These are phyloP conservation scores for Sarcophaga variegata DNA, from an alignment of 2,888 invertebrate genomes.

Conservation along the genomic window DNA sequence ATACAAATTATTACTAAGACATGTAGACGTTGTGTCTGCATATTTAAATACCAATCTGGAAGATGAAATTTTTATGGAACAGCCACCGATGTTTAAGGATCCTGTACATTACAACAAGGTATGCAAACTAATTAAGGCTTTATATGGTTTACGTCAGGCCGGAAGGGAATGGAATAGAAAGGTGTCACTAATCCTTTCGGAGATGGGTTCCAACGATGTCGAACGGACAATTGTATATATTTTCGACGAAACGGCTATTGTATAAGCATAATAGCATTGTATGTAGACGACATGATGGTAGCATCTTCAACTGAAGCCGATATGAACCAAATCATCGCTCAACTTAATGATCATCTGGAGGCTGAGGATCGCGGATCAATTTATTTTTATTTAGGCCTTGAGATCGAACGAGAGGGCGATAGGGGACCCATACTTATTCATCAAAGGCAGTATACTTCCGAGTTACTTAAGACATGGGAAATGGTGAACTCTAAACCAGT, in stretches of 20 bases:
- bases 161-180: conserved; percentile 27
- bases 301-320: conserved; percentile 37
- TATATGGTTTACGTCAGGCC: too few relatives aligned
- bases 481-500: conserved; percentile 47
- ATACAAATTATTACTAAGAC: too few relatives aligned
- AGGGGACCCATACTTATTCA: not conserved
- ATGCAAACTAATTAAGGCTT: too few relatives aligned
- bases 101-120: too few relatives aligned
- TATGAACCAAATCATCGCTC: conserved; percentile 40
- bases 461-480: conserved; percentile 43
- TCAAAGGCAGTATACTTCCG: conserved; percentile 39
- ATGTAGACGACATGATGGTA: conserved; percentile 15
- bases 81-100: too few relatives aligned
- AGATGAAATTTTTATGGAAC: too few relatives aligned
- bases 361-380: conserved; percentile 50
- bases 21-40: too few relatives aligned
- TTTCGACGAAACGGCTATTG: conserved; percentile 25
- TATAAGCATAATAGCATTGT: conserved; percentile 40
- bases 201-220: conserved; percentile 33
- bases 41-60: too few relatives aligned
- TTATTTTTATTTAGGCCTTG: conserved; percentile 60
- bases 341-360: conserved; percentile 24
- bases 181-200: too few relatives aligned
- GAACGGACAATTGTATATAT: conserved; percentile 54
- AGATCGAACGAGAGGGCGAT: conserved; percentile 25